These are phyloP conservation scores for Mastomys natalensis DNA, from an alignment of 2,113 vertebrate genomes.

Conservation along the genomic window DNA sequence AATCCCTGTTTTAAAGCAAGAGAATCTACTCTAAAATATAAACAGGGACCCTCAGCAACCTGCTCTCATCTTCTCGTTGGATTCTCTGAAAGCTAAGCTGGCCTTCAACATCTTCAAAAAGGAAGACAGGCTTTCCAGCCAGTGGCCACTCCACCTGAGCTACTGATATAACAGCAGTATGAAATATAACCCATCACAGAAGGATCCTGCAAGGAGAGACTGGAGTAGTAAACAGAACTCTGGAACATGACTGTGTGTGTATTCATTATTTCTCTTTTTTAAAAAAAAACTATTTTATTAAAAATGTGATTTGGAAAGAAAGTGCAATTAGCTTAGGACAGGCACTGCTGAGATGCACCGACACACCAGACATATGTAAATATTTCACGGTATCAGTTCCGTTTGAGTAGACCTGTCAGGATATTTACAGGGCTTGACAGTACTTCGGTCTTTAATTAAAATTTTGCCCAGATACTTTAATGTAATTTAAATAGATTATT, in stretches of 20 bases:
- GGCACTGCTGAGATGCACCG: slow-evolving; percentile 69
- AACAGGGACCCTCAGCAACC: rapidly evolving
- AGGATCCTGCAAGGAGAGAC: neutral
- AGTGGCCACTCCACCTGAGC: neutral
- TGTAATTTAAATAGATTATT: slow-evolving; percentile 91
- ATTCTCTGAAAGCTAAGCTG: neutral
- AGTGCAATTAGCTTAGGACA: slow-evolving; percentile 72
- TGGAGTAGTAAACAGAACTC: slow-evolving; percentile 71
- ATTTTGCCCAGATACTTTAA: slow-evolving; percentile 89
- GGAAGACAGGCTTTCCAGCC: neutral
- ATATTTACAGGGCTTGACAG: slow-evolving; percentile 88
- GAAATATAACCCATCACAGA: slow-evolving; percentile 67
- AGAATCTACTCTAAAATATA: neutral
- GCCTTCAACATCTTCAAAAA: neutral
- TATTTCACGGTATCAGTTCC: slow-evolving; percentile 83
- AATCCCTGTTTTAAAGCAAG: neutral
- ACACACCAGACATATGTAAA: slow-evolving; percentile 85
- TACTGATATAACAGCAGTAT: neutral
- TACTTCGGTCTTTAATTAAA: slow-evolving; percentile 89
- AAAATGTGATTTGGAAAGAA: slow-evolving; percentile 69
- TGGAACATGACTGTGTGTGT: slow-evolving; percentile 57
- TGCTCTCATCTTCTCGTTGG: neutral
- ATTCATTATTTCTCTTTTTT: neutral
- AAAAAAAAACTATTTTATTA: slow-evolving; percentile 54
- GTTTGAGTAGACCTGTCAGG: slow-evolving; percentile 86